Base-by-base conservation (phyloP, 1,140 invertebrate species). In the Parasteatoda tepidariorum region DNA sequence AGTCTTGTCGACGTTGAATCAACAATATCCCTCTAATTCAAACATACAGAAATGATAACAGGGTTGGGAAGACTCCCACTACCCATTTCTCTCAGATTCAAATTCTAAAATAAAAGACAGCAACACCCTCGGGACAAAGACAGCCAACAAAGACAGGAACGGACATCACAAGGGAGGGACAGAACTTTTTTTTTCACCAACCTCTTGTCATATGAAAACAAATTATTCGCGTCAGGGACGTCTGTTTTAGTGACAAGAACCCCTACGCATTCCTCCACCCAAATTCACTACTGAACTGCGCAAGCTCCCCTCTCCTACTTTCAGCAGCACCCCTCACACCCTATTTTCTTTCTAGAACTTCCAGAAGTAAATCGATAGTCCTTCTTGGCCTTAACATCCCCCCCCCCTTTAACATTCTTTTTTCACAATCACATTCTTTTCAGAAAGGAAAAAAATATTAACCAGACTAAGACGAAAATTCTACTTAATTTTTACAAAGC, bases 161-260 rank as follows among this genome's bases (percentile, higher is more conserved):
- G 4, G 38, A 57, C 48, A 73, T 57, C 41, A 24, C 31, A 31
- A 18, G 30, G 38, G 48, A 73, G 54, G 48, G 68, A 54, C 38
- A 26, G 22, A 30, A 57, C 30, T 31, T 68, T 34, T n/a, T 48
- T 57, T 57, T 54, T 41, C 11, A 9, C 66, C 41, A 28, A 3
- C 18, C 18, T 54, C 26, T 11, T 54, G 70, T 54, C 34, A 33
- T 41, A 59, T 28, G 48, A 48, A 73, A 73, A 73, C 41, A 73
- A 73, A 73, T 73, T 73, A 41, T 55, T n/a, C 7, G 28, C 70
- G 48, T 73, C 70, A 73, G n/a, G 57, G 54, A 41, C 70, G 70
- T 73, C 70, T 57, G 70, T 33, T 26, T 48, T 28, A 48, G 18
- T 73, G 70, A 73, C 70, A 73, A 57, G 54, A 41, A 3, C 18